Base-by-base conservation (phyloP, 2,888 invertebrate species). In the Athrips mouffetella region DNA sequence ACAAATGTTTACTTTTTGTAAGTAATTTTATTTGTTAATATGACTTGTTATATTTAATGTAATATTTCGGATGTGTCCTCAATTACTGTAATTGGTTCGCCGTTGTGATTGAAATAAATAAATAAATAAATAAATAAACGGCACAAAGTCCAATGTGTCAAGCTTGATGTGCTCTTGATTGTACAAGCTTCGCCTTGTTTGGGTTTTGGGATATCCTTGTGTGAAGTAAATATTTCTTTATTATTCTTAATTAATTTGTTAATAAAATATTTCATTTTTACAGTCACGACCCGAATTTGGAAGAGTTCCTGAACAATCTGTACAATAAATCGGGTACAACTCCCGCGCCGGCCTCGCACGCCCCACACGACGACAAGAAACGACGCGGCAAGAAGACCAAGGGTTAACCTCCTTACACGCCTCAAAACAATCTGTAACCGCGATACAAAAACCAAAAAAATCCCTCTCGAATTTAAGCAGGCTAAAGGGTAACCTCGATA, bases 261-360 rank as follows among this genome's bases (percentile, higher is more conserved):
- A 8, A 1, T 0, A 49, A 31, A 2, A 2, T 30, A n/a, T 7
- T 4, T 10, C 18, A n/a, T 13, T 21, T 21, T 68, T 67, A 0
- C 76, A 92, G 92, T 56, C 91, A 92, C 66, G 94, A 94, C 63
- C 91, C 93, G 35, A 94, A 95, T 73, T 88, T 95, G 57, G 95
- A 95, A 73, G 94, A 95, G 78, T 93, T 95, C 75, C 89, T 96
- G 62, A 95, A 94, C 82, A 94, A 92, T 66, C 81, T 95, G 56
- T 95, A 94, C 82, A 93, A 90, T 68, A 92, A 94, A 70, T 90
- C 91, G 33, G 85, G 85, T 2, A 80, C 62, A 59, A 63, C 75
- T 53, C 54, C 45, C 63, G 21, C 67, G 59, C 11, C 62, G 57
- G 10, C 11, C 35, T 3, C 35, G 10, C 35, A 18, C 18, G 53